Conservation (phyloP, 2,888 invertebrate genomes). For the Serrognathus titanus region DNA sequence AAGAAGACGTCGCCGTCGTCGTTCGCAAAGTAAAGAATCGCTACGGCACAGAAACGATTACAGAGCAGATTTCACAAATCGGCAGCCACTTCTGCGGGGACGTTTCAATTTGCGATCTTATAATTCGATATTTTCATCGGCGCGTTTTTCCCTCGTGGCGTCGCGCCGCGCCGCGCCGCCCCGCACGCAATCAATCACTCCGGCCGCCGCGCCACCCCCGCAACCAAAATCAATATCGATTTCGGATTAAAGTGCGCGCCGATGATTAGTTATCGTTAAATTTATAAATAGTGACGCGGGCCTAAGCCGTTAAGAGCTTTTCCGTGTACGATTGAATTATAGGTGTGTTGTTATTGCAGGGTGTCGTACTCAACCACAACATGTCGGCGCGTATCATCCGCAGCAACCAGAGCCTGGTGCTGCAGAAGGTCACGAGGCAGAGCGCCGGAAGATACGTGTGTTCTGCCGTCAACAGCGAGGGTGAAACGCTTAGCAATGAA, state of each 20-base stretch:
- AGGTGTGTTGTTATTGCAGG: constrained; percentile 55
- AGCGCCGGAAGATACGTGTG: constrained; percentile 86
- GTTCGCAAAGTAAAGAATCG: too few relatives aligned
- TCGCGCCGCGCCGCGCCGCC: not conserved
- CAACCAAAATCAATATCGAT: not conserved
- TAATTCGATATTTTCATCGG: not conserved
- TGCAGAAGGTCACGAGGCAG: constrained; percentile 83
- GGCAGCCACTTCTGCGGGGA: too few relatives aligned
- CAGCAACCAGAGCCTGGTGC: constrained; percentile 87
- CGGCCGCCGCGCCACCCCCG: not conserved
- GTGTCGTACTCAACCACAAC: constrained; percentile 76
- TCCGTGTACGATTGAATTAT: constrained; percentile 7
- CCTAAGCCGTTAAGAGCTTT: constrained; percentile 13
- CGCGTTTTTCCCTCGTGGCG: not conserved
- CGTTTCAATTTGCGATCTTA: too few relatives aligned
- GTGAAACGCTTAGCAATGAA: constrained; percentile 84
- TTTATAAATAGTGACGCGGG: not conserved
- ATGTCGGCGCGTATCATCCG: constrained; percentile 83
- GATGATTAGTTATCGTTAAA: not conserved
- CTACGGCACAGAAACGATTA: too few relatives aligned
- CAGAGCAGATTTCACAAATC: too few relatives aligned
- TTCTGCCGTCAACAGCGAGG: constrained; percentile 83
- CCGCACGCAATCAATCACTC: not conserved
- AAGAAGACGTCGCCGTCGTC: too few relatives aligned
- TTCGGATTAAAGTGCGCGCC: too few relatives aligned